Conservation (phyloP, 1,140 invertebrate species). For the Chironomus tepperi region DNA sequence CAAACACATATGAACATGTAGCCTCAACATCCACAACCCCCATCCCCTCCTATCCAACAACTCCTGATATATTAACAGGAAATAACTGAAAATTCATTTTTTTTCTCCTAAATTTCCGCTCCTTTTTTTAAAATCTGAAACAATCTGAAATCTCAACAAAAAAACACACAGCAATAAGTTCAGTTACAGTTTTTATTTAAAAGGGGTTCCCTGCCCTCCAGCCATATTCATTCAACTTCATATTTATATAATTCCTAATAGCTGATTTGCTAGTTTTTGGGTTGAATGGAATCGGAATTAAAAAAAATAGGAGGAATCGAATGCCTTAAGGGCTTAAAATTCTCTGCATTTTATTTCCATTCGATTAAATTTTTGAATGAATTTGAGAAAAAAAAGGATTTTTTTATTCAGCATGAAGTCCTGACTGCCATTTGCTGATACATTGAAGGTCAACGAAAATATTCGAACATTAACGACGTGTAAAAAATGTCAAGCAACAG, state of each 20-base stretch:
- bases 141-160: not conserved
- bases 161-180: not conserved
- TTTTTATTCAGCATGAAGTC: not conserved
- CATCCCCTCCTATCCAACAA: too few relatives aligned
- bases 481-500: not conserved
- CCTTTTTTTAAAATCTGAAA: not conserved
- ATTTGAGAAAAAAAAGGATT: not conserved
- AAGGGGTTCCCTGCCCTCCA: not conserved
- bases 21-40: too few relatives aligned
- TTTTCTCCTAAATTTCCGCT: not conserved
- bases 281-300: not conserved
- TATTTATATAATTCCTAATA: not conserved
- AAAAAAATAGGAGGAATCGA: not conserved
- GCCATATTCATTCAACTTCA: not conserved
- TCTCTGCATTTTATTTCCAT: not conserved
- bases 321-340: not conserved
- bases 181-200: not conserved
- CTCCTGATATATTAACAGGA: too few relatives aligned
- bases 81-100: too few relatives aligned
- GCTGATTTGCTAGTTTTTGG: not conserved
- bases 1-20: too few relatives aligned
- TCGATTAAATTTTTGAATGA: not conserved
- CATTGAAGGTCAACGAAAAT: not conserved
- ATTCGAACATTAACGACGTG: not conserved
- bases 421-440: not conserved